phyloP scores from a whole-genome alignment of 2,113 vertebrate species.

The Pollimyrus isidori region DNA sequence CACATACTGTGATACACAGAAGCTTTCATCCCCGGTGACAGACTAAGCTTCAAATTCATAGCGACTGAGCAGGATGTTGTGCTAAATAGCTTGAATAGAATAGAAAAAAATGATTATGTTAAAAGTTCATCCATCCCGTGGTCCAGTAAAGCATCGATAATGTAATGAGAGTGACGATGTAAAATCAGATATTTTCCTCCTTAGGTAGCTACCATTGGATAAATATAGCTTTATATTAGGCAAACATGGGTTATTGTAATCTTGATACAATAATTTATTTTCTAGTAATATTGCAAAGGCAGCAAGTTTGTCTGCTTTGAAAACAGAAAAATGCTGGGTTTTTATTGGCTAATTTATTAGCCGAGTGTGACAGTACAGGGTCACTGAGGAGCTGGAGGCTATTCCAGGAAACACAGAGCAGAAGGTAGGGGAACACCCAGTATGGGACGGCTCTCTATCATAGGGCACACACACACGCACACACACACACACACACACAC shows the following conservation, averaged over 20 bases:
- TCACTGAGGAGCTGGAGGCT: neutral
- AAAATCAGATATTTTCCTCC: neutral
- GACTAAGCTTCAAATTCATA: neutral
- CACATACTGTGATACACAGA: neutral
- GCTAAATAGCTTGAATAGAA: neutral
- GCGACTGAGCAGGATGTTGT: neutral
- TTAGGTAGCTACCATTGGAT: neutral
- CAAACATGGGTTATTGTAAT: neutral
- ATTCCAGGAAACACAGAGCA: neutral
- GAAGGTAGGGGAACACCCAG: neutral
- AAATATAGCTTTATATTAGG: neutral
- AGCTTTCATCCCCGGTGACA: neutral
- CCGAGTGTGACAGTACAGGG: neutral
- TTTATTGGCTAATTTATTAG: conserved; percentile 5
- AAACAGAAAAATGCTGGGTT: neutral
- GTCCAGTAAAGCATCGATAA: neutral
- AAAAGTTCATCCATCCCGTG: neutral
- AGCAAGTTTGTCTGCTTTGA: neutral
- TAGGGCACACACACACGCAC: neutral
- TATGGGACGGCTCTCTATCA: neutral
- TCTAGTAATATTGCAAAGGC: neutral
- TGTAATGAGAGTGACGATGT: neutral
- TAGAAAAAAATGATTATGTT: neutral
- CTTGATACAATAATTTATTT: neutral
- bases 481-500: no score